These are phyloP conservation scores for Pogonocichla stellata DNA, from an alignment of 2,113 vertebrate species.

Conservation along the genomic window DNA sequence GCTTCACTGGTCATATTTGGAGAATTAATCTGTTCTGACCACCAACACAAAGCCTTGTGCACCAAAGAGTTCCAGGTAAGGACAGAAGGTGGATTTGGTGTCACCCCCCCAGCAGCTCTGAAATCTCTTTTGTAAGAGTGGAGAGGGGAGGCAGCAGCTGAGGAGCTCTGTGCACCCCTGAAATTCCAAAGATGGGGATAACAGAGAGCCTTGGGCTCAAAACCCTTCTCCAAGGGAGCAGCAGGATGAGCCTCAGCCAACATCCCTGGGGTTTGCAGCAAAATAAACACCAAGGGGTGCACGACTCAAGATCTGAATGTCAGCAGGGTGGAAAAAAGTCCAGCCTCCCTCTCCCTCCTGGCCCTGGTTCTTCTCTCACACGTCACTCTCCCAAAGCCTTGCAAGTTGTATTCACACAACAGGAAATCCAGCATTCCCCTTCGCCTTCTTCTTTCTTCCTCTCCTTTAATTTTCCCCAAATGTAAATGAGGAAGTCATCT, in stretches of 20 bases:
- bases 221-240: neutral
- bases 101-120: neutral
- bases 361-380: neutral
- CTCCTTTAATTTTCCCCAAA: slow-evolving; percentile 43
- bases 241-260: neutral
- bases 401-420: neutral
- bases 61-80: neutral
- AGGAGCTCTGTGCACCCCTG: neutral
- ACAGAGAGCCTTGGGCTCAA: neutral
- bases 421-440: slow-evolving; percentile 31
- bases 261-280: neutral
- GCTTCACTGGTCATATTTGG: neutral
- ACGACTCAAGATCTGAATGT: neutral
- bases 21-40: neutral
- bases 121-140: fast-evolving
- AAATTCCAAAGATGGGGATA: neutral
- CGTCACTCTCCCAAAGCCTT: neutral
- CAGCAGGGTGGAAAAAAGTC: neutral
- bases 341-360: neutral
- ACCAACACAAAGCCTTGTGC: neutral
- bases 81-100: neutral
- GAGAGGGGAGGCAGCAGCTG: neutral
- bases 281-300: neutral
- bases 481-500: slow-evolving; percentile 57
- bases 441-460: neutral